Evolutionary conservation across 2,888 invertebrate species (phyloP).

Genomic region (Tuberolachnus salignus): DNA sequence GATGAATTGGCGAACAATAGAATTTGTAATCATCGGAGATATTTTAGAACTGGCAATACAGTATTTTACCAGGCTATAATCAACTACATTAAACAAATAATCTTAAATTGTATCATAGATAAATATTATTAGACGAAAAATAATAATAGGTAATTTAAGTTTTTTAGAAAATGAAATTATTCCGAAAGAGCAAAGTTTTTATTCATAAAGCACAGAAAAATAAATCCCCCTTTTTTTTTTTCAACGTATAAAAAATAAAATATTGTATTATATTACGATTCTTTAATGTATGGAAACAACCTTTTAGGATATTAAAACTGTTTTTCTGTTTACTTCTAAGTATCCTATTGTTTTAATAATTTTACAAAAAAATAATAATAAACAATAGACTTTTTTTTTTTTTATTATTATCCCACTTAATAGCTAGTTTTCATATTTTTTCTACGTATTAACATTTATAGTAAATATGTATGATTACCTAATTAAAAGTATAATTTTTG

Average conservation of each 20-base stretch:
- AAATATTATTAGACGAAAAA: slow-evolving; percentile 5
- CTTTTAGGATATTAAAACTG: slow-evolving; percentile 42
- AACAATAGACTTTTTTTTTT: not conserved
- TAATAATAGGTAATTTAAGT: slow-evolving; percentile 20
- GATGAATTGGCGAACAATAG: no score
- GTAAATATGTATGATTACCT: no score
- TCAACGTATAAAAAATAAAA: not conserved
- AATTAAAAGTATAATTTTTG: no score
- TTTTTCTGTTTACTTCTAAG: slow-evolving; percentile 2
- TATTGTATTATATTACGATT: slow-evolving; percentile 7
- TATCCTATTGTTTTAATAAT: slow-evolving; percentile 12
- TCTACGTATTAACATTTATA: not conserved
- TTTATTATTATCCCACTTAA: not conserved
- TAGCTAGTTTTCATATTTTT: slow-evolving; percentile 9
- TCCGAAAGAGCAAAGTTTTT: slow-evolving; percentile 2
- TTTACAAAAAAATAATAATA: slow-evolving; percentile 23
- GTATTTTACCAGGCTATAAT: no score
- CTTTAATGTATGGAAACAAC: slow-evolving; percentile 10
- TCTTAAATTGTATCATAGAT: not conserved
- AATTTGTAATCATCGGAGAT: no score
- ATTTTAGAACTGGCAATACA: no score
- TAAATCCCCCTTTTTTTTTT: slow-evolving; percentile 19
- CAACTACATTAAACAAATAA: not conserved
- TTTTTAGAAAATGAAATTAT: not conserved
- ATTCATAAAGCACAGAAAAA: not conserved